Evolutionary conservation across 1,140 invertebrate species (phyloP), one percentile per base, ranked within the genome.

Genomic region (Halictus rubicundus): DNA sequence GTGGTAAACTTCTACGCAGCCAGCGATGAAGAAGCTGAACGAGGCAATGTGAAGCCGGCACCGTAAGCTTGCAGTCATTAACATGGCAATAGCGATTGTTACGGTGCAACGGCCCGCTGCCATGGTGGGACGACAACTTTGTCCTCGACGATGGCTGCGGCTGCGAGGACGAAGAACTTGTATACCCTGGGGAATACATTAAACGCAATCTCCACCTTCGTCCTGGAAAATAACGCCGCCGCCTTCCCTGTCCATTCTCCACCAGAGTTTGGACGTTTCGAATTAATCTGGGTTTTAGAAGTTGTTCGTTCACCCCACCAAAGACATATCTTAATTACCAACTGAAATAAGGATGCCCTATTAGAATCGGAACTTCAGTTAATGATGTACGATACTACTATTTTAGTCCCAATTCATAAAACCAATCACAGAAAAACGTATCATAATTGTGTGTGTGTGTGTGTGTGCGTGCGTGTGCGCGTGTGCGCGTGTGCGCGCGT

Each of bases 31-130:
- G 75, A 83, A 84, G 75, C 63, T 39, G 39, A 79, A 82, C 37
- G 68, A 69, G 64, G 54, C 46, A 46, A 57, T 52, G 64, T 57
- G 37, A 52, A 32, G 59, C 23, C 64, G 14, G 54, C 70, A 32
- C 27, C 59, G 52, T 46, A 25, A 68, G 70, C 37, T 49, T 39
- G 73, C 49, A n/a, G 60, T 73, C 60, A 84, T 85, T 81, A 85
- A 85, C 83, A 85, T 84, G 69, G 82, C 83, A 84, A 84, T 84
- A 79, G 82, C 70, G 73, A 80, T 81, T 84, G 82, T 85, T 85
- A 85, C 78, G 82, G 64, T 60, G 25, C 59, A 70, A 25, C 27
- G 57, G 68, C 54, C 64, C 32, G 69, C 19, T n/a, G 46, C 69
- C 60, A 73, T 57, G 78, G 61, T 39, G 72, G 73, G 77, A 81